Evolutionary conservation across 1,140 invertebrate species (phyloP).

Genomic region (Leucophenga varia): DNA sequence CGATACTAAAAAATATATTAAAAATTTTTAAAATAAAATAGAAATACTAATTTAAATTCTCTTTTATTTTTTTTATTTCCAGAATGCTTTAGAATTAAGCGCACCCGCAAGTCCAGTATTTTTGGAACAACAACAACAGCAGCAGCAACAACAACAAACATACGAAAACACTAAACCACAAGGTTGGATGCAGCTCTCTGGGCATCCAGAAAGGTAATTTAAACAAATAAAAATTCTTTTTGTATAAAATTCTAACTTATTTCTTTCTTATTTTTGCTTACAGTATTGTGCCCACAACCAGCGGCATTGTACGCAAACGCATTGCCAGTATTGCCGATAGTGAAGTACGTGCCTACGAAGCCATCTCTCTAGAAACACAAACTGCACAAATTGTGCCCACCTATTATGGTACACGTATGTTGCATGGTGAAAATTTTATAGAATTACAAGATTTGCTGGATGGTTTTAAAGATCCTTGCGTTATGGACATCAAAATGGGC

Average conservation of each 20-base stretch:
- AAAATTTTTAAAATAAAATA: no score
- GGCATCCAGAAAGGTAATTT: slow-evolving; percentile 73
- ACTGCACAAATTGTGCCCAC: slow-evolving; percentile 79
- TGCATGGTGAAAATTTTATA: slow-evolving; percentile 84
- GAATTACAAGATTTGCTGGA: slow-evolving; percentile 86
- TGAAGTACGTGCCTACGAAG: slow-evolving; percentile 78
- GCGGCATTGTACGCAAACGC: slow-evolving; percentile 92
- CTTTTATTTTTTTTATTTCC: slow-evolving; percentile 56
- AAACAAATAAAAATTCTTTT: background rate
- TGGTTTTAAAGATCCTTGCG: slow-evolving; percentile 81
- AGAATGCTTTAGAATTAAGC: slow-evolving; percentile 91
- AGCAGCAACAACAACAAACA: slow-evolving; percentile 37
- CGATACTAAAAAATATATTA: no score
- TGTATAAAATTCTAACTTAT: no score
- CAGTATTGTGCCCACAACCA: slow-evolving; percentile 88
- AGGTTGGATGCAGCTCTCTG: slow-evolving; percentile 91
- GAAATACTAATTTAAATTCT: no score
- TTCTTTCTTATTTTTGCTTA: no score
- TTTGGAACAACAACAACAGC: slow-evolving; percentile 57
- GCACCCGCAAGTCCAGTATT: slow-evolving; percentile 87
- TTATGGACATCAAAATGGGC: slow-evolving; percentile 94
- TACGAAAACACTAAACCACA: slow-evolving; percentile 60
- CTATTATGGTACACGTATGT: slow-evolving; percentile 84
- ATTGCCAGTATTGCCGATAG: slow-evolving; percentile 73
- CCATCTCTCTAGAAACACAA: slow-evolving; percentile 73